Percentiles rank a stretch among this genome's conserved stretches.
These are phyloP conservation scores for Sphinx pinastri DNA, from an alignment of 2,888 invertebrate genomes.

Conservation along the genomic window DNA sequence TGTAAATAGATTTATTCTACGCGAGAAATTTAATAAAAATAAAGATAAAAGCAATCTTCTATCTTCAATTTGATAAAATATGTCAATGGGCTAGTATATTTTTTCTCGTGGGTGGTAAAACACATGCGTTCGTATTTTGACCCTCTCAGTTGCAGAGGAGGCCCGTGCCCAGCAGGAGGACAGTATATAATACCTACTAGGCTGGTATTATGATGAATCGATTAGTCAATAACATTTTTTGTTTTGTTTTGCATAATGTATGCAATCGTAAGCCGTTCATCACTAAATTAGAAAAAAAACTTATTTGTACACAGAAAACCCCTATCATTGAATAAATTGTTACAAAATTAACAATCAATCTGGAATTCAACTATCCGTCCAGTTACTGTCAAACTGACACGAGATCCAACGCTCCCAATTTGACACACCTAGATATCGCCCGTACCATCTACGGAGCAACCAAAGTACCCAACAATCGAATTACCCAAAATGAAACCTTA, in stretches of 20 bases:
- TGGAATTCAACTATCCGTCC: conserved; percentile 66
- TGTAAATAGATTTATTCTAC: too few relatives aligned
- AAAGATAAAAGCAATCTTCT: too few relatives aligned
- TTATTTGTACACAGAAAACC: conserved; percentile 21
- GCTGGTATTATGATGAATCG: too few relatives aligned
- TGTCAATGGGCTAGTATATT: too few relatives aligned
- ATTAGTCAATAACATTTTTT: too few relatives aligned
- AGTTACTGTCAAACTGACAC: conserved; percentile 67
- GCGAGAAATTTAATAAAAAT: too few relatives aligned
- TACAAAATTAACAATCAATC: conserved; percentile 60
- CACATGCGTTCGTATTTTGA: too few relatives aligned
- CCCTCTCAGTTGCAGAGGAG: too few relatives aligned
- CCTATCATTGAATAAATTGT: conserved; percentile 39
- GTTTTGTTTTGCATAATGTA: neutral
- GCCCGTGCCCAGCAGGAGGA: too few relatives aligned
- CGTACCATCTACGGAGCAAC: conserved; percentile 53
- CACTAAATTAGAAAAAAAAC: neutral
- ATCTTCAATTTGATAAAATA: too few relatives aligned
- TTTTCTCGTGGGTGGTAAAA: too few relatives aligned
- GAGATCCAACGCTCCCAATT: conserved; percentile 67
- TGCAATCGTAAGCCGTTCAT: neutral
- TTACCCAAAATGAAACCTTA: conserved; percentile 44
- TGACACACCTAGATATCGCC: conserved; percentile 68
- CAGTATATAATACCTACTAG: too few relatives aligned
- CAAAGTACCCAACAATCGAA: conserved; percentile 33